phyloP scores from a whole-genome alignment of 2,888 invertebrate genomes.

The Mycalesis mineus region DNA sequence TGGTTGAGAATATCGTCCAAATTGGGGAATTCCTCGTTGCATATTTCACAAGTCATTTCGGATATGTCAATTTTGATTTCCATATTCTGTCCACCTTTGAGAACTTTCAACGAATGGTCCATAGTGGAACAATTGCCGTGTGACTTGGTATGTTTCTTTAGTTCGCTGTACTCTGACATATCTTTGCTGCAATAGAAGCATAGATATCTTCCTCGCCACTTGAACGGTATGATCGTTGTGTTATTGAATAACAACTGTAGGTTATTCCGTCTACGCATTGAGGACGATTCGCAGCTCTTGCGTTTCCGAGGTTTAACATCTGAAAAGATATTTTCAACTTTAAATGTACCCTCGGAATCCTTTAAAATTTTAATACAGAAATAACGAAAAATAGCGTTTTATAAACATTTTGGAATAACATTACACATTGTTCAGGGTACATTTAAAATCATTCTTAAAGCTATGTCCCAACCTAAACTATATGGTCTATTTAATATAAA shows the following conservation, averaged over 20 bases:
- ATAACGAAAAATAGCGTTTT: slow-evolving; percentile 16
- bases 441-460: slow-evolving; percentile 33
- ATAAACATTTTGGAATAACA: neutral
- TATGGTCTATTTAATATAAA: too few species aligned
- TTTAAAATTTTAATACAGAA: slow-evolving; percentile 3
- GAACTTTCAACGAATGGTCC: slow-evolving; percentile 62
- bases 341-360: slow-evolving; percentile 64
- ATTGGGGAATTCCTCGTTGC: slow-evolving; percentile 43
- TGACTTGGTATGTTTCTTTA: slow-evolving; percentile 57
- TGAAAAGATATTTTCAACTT: slow-evolving; percentile 58
- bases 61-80: slow-evolving; percentile 70
- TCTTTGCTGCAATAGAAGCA: slow-evolving; percentile 71
- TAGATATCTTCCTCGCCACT: slow-evolving; percentile 70
- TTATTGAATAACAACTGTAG: slow-evolving; percentile 69
- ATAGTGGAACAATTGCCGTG: slow-evolving; percentile 61
- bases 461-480: neutral
- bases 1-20: slow-evolving; percentile 54
- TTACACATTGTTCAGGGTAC: slow-evolving; percentile 31
- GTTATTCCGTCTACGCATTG: slow-evolving; percentile 64
- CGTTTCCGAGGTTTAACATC: slow-evolving; percentile 59
- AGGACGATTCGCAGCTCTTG: slow-evolving; percentile 59
- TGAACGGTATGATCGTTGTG: slow-evolving; percentile 67
- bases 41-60: slow-evolving; percentile 55
- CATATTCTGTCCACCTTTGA: slow-evolving; percentile 69
- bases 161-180: slow-evolving; percentile 50